Base-by-base conservation (phyloP, 1,140 invertebrate species). In the Drosophila pseudoobscura region DNA sequence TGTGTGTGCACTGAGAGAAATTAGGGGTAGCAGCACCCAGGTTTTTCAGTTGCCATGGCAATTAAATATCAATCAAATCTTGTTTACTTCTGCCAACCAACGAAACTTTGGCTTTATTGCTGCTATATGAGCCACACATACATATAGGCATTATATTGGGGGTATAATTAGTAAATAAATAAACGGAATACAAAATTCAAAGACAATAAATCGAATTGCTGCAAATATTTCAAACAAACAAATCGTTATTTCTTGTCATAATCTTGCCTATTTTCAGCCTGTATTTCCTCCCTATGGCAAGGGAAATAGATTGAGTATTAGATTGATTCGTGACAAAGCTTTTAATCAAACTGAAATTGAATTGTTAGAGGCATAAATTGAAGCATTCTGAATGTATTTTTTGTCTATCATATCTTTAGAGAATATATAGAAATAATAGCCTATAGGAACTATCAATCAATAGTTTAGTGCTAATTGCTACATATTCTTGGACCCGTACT, bases 1-100 rank as follows among this genome's bases (percentile, higher is more conserved):
- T 31, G 29, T 31, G 11, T n/a, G 26, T 61, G 47, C 77, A 79
- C 77, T 79, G 77, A 49, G 50, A 65, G 64, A 58, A 71, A 66
- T 20, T 5, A 22, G 61, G 9, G 9, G 15, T 1, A 9, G 29
- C 20, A 46, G 6, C 6, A 13, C 4, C 13, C 2, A 6, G 3
- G 66, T 70, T 44, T 13, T 13, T 3, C 11, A 13, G 66, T 70
- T 44, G 66, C 15, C 66, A 70, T 70, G 66, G 65, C n/a, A 47
- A 41, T 39, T 5, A 41, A 15, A 11, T 29, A 8, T 22, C 15
- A 49, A 35, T 15, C 13, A 43, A 66, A 53, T 65, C n/a, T 15
- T 24, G 46, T 35, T 22, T 31, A 35, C 24, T 15, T 1, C n/a
- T 24, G 64, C 69, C 35, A 39, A 39, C 35, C 8, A 39, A 13